Evolutionary conservation across 2,888 invertebrate species (phyloP).

Genomic region (Hyppa rectilinea): DNA sequence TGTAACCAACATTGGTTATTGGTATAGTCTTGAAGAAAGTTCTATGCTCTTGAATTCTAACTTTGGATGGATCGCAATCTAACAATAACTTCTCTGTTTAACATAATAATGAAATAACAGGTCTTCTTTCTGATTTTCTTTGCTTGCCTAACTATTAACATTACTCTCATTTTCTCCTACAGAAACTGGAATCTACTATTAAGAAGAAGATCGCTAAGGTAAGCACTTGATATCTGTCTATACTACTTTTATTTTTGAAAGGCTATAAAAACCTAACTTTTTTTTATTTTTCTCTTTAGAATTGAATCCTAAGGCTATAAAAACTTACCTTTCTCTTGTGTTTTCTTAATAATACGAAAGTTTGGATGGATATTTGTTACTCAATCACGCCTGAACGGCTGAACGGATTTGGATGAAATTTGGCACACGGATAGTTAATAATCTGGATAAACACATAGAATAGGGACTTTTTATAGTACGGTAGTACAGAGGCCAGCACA

Average conservation of each 20-base stretch:
- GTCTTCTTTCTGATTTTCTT: conserved; percentile 52
- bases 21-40: background rate
- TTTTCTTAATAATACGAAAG: too few relatives aligned
- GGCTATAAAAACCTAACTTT: background rate
- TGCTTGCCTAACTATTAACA: conserved; percentile 69
- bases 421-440: too few relatives aligned
- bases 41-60: conserved; percentile 34
- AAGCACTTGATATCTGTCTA: conserved; percentile 34
- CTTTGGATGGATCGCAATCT: conserved; percentile 68
- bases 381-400: too few relatives aligned
- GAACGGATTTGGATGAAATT: too few relatives aligned
- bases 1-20: conserved; percentile 28
- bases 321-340: too few relatives aligned
- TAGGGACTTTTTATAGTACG: too few relatives aligned
- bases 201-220: conserved; percentile 65
- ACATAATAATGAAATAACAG: conserved; percentile 48
- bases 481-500: too few relatives aligned
- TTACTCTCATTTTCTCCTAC: conserved; percentile 58
- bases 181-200: conserved; percentile 65
- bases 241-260: background rate
- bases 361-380: too few relatives aligned
- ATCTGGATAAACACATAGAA: too few relatives aligned
- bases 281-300: background rate
- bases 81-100: conserved; percentile 45
- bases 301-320: too few relatives aligned